Conservation (phyloP, 2,113 vertebrate species). For the Oriolus oriolus region DNA sequence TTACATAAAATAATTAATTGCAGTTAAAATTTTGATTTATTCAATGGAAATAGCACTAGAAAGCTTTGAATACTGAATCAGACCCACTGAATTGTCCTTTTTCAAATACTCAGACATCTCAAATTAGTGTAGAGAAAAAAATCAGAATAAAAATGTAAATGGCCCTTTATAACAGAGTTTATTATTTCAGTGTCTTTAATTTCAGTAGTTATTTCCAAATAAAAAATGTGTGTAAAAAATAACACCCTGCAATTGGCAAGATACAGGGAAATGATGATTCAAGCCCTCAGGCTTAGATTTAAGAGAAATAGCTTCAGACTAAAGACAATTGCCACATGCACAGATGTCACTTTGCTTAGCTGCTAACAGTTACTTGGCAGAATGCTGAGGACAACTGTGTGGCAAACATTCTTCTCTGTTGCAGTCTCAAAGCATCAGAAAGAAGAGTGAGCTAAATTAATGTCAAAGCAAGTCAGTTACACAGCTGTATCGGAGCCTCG, state of each 20-base stretch:
- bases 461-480: conserved; percentile 3
- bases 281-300: not conserved
- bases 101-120: not conserved
- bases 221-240: not conserved
- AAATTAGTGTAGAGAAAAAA: not conserved
- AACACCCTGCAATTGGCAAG: not conserved
- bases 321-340: conserved; percentile 50
- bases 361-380: conserved; percentile 23
- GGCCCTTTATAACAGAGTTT: not conserved
- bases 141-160: not conserved
- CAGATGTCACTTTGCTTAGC: conserved; percentile 38
- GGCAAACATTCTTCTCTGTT: not conserved
- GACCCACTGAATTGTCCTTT: not conserved
- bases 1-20: not conserved
- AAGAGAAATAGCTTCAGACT: conserved; percentile 39
- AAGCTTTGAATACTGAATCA: not conserved
- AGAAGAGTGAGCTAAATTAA: not conserved
- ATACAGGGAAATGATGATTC: not conserved
- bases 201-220: not conserved
- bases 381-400: conserved; percentile 31
- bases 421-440: conserved; percentile 7
- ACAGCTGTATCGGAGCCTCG: not conserved
- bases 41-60: not conserved
- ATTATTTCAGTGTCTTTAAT: not conserved
- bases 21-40: not conserved